A percentile compares a stretch with the other conserved stretches of the same genome.
Conservation (phyloP, 1,140 invertebrate genomes). For the Penaeus vannamei region DNA sequence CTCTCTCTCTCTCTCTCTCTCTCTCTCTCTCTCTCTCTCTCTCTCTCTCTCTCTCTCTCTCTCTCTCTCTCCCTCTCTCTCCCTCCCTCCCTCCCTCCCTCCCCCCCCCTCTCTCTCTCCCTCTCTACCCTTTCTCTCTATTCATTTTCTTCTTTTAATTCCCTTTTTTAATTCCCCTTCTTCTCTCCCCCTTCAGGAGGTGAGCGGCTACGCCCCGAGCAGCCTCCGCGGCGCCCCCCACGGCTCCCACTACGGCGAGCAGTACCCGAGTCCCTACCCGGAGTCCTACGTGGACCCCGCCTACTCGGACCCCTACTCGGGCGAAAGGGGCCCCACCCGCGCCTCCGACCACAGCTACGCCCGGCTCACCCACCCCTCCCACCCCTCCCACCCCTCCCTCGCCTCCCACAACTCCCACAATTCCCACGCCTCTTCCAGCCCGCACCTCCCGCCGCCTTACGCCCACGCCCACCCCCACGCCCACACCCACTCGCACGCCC, state of each 20-base stretch:
- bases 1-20: too few species aligned
- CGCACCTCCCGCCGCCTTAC: conserved; percentile 48
- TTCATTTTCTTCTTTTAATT: too few species aligned
- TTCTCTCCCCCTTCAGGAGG: conserved; percentile 14
- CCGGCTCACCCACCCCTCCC: conserved; percentile 40
- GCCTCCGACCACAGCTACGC: conserved; percentile 49
- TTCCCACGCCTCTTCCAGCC: conserved; percentile 51
- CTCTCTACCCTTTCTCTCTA: too few species aligned
- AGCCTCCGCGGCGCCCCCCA: background rate
- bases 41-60: too few species aligned
- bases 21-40: too few species aligned
- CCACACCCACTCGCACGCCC: conserved; percentile 42
- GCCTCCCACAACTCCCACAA: conserved; percentile 32
- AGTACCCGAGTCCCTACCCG: conserved; percentile 39
- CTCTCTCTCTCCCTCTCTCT: too few species aligned
- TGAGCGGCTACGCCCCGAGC: conserved; percentile 20
- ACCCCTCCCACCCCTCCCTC: conserved; percentile 16
- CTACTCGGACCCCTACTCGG: conserved; percentile 44
- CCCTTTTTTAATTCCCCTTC: background rate
- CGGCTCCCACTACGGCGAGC: conserved; percentile 22
- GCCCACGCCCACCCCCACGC: conserved; percentile 35
- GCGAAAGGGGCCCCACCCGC: conserved; percentile 11
- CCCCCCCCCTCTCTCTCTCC: too few species aligned
- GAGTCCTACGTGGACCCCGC: conserved; percentile 44
- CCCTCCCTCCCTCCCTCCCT: too few species aligned